Percentiles rank a stretch among this genome's conserved stretches.
Evolutionary conservation across 2,113 vertebrate genomes (phyloP).

Genomic region (Martes martes): DNA sequence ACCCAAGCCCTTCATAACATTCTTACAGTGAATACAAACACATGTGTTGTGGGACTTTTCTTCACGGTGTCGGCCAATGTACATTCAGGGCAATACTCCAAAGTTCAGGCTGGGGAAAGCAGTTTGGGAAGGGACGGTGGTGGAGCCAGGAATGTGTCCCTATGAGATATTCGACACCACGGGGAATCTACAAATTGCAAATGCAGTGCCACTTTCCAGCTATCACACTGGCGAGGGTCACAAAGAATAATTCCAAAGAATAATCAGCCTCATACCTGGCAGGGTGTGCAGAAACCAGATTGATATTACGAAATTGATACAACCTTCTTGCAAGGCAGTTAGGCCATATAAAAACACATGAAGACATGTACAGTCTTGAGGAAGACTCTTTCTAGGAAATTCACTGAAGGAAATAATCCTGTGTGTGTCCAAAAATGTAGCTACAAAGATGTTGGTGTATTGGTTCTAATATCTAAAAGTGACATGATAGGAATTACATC

Average conservation of each 20-base stretch:
- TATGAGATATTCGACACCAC: background rate
- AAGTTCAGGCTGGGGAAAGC: background rate
- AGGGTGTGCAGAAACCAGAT: background rate
- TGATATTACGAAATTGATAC: background rate
- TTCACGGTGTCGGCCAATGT: background rate
- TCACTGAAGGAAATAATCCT: background rate
- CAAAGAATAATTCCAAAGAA: background rate
- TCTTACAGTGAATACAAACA: background rate
- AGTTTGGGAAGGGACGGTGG: background rate
- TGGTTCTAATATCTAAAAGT: background rate
- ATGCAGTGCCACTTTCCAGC: background rate
- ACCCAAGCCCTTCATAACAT: background rate
- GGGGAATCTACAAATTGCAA: background rate
- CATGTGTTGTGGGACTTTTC: background rate
- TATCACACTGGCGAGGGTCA: background rate
- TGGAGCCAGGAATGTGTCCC: background rate
- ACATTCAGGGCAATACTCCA: background rate
- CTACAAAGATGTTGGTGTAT: background rate
- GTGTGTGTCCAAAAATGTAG: background rate
- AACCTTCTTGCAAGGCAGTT: background rate
- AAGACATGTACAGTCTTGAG: background rate
- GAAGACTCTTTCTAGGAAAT: conserved; percentile 55
- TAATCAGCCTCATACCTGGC: background rate
- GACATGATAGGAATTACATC: background rate
- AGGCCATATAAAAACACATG: background rate